Conservation (phyloP, 2,113 vertebrate genomes). For the Albula goreensis region DNA sequence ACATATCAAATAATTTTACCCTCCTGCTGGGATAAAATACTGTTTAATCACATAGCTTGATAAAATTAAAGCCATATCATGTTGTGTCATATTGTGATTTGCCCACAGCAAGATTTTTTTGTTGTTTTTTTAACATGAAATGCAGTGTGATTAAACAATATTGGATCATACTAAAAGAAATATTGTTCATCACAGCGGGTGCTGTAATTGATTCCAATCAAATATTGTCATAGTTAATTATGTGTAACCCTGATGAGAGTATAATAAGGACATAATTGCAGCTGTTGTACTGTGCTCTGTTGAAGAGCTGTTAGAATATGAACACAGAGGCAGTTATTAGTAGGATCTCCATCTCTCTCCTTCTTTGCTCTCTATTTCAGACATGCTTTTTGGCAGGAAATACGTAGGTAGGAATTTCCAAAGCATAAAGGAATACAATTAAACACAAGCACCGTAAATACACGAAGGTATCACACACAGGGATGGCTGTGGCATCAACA, state of each 20-base stretch:
- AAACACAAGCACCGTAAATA: no score
- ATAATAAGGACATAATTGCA: neutral
- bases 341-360: neutral
- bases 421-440: no score
- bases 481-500: no score
- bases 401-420: no score
- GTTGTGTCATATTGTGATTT: no score
- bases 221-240: neutral
- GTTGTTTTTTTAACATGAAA: neutral
- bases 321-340: neutral
- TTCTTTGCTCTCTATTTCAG: neutral
- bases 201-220: neutral
- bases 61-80: neutral
- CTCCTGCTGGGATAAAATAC: neutral
- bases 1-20: neutral
- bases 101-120: neutral
- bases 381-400: no score
- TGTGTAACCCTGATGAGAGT: neutral
- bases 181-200: neutral
- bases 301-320: neutral
- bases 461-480: no score
- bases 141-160: neutral
- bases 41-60: neutral
- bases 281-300: neutral
- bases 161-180: neutral